Conservation (phyloP, 2,888 invertebrate species). For the Drosophila anceps region DNA sequence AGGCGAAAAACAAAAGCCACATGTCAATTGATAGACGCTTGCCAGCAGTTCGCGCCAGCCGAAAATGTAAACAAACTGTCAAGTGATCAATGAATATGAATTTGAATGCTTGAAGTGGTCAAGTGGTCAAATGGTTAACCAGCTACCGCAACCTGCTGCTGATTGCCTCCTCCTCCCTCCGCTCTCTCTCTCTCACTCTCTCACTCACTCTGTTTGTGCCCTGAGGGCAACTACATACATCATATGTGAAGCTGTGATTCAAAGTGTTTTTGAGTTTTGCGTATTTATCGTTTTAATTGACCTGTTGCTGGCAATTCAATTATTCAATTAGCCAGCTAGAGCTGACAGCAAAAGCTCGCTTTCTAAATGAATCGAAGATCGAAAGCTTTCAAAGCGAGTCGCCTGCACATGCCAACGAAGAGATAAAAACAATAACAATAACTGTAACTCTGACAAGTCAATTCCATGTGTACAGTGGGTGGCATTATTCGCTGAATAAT, state of each 20-base stretch:
- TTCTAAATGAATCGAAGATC: slow-evolving; percentile 15
- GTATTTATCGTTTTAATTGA: slow-evolving; percentile 53
- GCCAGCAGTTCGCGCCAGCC: slow-evolving; percentile 32
- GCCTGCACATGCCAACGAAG: neutral
- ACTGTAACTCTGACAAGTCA: slow-evolving; percentile 13
- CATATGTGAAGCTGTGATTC: slow-evolving; percentile 51
- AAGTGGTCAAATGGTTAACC: slow-evolving; percentile 10
- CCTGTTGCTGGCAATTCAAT: slow-evolving; percentile 32
- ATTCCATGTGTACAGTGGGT: slow-evolving; percentile 7
- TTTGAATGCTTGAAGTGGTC: slow-evolving; percentile 2
- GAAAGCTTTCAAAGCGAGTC: slow-evolving; percentile 16
- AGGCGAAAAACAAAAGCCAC: slow-evolving; percentile 48
- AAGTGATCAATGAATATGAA: slow-evolving; percentile 41
- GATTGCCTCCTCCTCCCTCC: slow-evolving; percentile 30
- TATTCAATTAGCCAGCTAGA: slow-evolving; percentile 35
- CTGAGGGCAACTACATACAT: slow-evolving; percentile 31
- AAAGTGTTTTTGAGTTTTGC: slow-evolving; percentile 40
- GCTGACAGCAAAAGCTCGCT: slow-evolving; percentile 25
- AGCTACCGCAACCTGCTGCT: slow-evolving; percentile 28
- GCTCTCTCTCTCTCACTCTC: neutral
- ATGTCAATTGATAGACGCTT: slow-evolving; percentile 50
- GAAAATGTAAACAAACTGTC: slow-evolving; percentile 56
- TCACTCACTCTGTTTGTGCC: neutral
- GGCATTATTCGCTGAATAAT: neutral
- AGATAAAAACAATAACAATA: slow-evolving; percentile 18